Evolutionary conservation across 2,797 vertebrate species (phyloP), one percentile per base, ranked within the genome.

Genomic region (Schizopygopsis pylzovi): DNA sequence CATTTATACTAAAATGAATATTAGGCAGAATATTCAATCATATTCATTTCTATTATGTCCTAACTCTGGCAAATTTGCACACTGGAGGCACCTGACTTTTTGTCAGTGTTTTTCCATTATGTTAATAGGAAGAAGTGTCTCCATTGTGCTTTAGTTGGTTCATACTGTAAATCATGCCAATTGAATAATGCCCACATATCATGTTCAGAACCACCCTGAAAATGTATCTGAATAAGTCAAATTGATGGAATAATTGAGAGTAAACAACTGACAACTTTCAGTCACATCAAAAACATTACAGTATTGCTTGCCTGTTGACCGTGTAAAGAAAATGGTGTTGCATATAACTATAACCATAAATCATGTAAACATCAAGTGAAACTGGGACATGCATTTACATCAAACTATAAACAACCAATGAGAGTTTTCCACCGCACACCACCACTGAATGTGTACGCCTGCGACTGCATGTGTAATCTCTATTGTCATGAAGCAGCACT

Each of bases 401-500:
- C 18, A 25, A 79, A 63, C 41, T 28, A 65, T 43, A 33, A 47
- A 79, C 54, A 79, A 61, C 41, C 78, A 80, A 43, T 47, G 41
- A 80, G 56, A 47, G n/a, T 80, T 45, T 25, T 65, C 59, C 59
- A 63, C 25, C 41, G 1, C n/a, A 45, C 59, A 63, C 78, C 78
- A 45, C 13, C 25, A 18, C 15, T 63, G 78, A 70, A 45, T 39
- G 65, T 22, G 76, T 9, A 61, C 6, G 63, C 73, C 65, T 25
- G 33, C 16, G n/a, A 79, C 25, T 72, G 77, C 22, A 13, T 59
- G 28, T 77, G 83, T 87, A 87, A 83, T 87, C 83, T 88, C 76
- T 49, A 82, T 73, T 76, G 85, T 87, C 87, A 87, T 87, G 82
- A 81, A 88, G 71, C 79, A 85, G 75, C 85, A 76, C 85, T 75